A percentile compares a stretch with the other conserved stretches of the same genome.
Conservation (phyloP, 2,113 vertebrate genomes). For the Corythornis madagascariensis region DNA sequence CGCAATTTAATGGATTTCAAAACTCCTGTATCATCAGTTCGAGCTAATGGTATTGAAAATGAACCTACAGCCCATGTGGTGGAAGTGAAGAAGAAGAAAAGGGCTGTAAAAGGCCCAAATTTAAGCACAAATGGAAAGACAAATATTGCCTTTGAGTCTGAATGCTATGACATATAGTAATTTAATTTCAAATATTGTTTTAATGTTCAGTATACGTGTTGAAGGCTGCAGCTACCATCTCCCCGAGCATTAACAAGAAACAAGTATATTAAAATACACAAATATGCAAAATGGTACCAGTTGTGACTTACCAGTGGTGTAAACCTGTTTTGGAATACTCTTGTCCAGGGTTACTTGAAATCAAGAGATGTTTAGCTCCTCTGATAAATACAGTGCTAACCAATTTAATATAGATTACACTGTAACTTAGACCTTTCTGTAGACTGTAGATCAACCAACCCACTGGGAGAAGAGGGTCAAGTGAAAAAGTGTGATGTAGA, state of each 20-base stretch:
- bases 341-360: neutral
- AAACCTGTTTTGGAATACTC: neutral
- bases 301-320: neutral
- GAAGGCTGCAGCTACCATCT: neutral
- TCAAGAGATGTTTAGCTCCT: neutral
- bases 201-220: neutral
- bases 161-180: slow-evolving; percentile 37
- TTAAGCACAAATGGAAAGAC: slow-evolving; percentile 68
- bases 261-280: neutral
- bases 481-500: neutral
- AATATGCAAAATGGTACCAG: neutral
- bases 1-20: slow-evolving; percentile 40
- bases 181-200: neutral
- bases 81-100: slow-evolving; percentile 70
- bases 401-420: neutral
- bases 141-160: slow-evolving; percentile 77
- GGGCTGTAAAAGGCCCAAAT: slow-evolving; percentile 54
- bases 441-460: neutral
- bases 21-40: slow-evolving; percentile 47
- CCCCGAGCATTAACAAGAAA: neutral
- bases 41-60: slow-evolving; percentile 65
- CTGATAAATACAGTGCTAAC: neutral
- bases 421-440: neutral
- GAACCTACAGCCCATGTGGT: slow-evolving; percentile 7
- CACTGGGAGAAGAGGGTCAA: neutral